Percentiles rank a stretch among this genome's conserved stretches.
These are phyloP conservation scores for Saccostrea echinata DNA, from an alignment of 1,140 invertebrate genomes.

Conservation along the genomic window DNA sequence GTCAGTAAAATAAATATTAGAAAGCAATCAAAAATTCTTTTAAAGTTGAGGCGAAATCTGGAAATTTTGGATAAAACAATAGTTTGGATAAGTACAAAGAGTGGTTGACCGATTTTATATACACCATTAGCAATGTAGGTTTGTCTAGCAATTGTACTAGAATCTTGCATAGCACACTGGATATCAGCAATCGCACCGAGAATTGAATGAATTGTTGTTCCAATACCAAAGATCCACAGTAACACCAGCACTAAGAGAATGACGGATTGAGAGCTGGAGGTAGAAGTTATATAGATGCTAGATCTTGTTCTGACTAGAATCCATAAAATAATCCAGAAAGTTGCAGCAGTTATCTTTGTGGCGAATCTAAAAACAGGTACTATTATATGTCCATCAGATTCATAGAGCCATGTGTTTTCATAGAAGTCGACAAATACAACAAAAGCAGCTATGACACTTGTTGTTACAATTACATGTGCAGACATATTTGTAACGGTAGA, in stretches of 20 bases:
- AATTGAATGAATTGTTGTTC: not conserved
- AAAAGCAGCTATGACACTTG: not conserved
- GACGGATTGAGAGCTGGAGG: not conserved
- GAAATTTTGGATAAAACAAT: not conserved
- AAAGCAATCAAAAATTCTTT: not conserved
- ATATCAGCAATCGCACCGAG: not conserved
- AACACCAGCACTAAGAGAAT: not conserved
- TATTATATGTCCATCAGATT: not conserved
- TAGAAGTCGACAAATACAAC: not conserved
- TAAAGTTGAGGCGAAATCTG: not conserved
- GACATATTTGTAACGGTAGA: not conserved
- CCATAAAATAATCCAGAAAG: not conserved
- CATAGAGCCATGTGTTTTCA: not conserved
- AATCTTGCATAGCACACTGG: not conserved
- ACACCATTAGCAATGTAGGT: not conserved
- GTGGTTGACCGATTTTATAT: not conserved
- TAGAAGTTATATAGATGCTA: not conserved
- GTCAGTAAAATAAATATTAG: not conserved
- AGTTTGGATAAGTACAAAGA: not conserved
- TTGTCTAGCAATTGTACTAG: not conserved
- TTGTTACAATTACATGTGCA: not conserved
- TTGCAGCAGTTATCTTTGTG: not conserved
- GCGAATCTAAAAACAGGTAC: not conserved
- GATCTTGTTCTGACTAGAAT: not conserved
- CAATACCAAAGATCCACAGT: not conserved